Evolutionary conservation across 2,797 vertebrate species (phyloP).

Genomic region (Syndactyla subalaris): DNA sequence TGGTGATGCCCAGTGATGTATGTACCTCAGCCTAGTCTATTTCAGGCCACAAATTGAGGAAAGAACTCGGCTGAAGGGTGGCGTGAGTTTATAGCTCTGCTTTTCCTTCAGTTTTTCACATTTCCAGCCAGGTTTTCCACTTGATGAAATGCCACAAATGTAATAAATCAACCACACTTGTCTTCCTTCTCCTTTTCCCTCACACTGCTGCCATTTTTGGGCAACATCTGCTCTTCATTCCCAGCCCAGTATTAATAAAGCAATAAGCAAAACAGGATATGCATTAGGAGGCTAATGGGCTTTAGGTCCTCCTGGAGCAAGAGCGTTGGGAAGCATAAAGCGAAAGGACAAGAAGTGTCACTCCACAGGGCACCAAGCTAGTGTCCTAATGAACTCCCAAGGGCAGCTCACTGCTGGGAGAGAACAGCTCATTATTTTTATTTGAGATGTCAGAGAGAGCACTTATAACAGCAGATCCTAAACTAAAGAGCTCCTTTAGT

Average conservation of each 20-base stretch:
- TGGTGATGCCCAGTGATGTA: neutral
- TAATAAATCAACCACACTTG: neutral
- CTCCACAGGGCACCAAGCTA: neutral
- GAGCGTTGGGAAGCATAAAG: neutral
- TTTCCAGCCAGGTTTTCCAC: neutral
- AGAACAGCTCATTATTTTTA: conserved; percentile 39
- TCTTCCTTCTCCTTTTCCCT: neutral
- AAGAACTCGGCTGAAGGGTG: neutral
- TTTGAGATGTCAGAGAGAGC: neutral
- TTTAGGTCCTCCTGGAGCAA: neutral
- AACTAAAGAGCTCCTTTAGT: neutral
- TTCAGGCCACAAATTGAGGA: neutral
- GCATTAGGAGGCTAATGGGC: conserved; percentile 7
- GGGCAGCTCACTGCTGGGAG: neutral
- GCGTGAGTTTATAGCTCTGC: neutral
- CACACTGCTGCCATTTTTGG: conserved; percentile 26
- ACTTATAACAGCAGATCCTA: neutral
- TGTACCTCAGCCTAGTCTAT: neutral
- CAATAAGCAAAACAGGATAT: conserved; percentile 33
- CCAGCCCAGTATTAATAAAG: conserved; percentile 26
- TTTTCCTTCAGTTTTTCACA: neutral
- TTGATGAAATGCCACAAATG: neutral
- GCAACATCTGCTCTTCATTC: conserved; percentile 14
- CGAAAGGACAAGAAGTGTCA: neutral
- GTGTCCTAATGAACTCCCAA: conserved; percentile 2